Evolutionary conservation across 2,797 vertebrate genomes (phyloP).

Genomic region (Hafferia zeledoni): DNA sequence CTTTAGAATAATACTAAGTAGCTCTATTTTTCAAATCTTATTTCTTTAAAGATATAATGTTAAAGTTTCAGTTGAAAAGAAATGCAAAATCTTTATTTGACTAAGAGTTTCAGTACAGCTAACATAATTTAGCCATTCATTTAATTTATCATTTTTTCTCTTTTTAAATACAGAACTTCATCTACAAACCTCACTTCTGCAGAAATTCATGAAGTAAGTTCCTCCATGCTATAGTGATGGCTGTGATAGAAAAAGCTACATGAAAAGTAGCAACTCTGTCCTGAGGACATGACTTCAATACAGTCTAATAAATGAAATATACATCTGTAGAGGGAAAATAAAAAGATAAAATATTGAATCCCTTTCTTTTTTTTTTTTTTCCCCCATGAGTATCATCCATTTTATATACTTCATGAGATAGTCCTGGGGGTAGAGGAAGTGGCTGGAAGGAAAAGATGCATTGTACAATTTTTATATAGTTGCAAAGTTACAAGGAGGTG

Average conservation of each 20-base stretch:
- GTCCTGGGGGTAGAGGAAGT: neutral
- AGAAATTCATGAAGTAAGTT: neutral
- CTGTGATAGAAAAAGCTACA: neutral
- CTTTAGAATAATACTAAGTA: neutral
- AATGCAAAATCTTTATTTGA: neutral
- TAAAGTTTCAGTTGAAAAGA: neutral
- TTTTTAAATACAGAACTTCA: neutral
- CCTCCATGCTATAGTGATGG: neutral
- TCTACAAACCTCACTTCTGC: neutral
- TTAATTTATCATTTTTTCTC: neutral
- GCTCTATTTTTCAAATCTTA: neutral
- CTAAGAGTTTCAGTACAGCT: neutral
- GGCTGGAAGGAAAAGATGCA: neutral
- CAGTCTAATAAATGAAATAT: conserved; percentile 35
- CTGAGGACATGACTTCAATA: conserved; percentile 3
- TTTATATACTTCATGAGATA: neutral
- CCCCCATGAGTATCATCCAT: neutral
- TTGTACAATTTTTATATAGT: neutral
- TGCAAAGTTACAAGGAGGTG: neutral
- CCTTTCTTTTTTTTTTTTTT: neutral
- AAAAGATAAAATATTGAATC: neutral
- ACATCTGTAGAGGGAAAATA: neutral
- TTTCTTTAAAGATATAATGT: neutral
- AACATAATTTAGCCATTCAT: neutral
- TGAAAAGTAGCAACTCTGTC: neutral